Percentiles rank a stretch among this genome's conserved stretches.
Conservation (phyloP, 2,113 vertebrate genomes). For the Nanger granti region DNA sequence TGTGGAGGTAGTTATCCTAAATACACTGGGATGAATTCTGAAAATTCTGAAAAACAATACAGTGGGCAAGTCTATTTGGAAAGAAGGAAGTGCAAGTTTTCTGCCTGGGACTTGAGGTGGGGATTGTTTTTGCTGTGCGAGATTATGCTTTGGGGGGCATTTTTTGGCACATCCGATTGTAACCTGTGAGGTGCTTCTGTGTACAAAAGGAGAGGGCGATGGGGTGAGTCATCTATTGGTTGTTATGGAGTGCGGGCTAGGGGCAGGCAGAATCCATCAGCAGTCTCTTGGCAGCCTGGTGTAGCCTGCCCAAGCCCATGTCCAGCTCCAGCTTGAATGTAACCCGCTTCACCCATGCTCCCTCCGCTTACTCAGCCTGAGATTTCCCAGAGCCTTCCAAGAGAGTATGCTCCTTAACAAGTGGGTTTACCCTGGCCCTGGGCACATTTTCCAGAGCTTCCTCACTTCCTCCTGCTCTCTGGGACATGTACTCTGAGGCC, state of each 20-base stretch:
- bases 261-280: neutral
- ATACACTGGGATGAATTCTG: neutral
- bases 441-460: neutral
- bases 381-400: accelerated
- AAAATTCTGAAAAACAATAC: neutral
- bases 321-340: neutral
- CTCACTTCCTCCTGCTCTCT: neutral
- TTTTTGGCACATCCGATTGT: neutral
- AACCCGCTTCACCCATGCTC: accelerated
- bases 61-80: neutral
- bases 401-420: neutral
- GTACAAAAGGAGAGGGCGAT: neutral
- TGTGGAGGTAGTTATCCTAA: neutral
- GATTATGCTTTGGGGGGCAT: neutral
- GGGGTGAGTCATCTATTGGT: neutral
- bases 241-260: neutral
- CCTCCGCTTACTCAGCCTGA: neutral
- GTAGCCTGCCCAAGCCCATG: neutral
- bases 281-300: neutral
- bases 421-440: neutral
- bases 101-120: neutral
- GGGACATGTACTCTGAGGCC: accelerated
- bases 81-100: neutral
- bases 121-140: neutral
- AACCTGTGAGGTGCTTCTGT: neutral